Evolutionary conservation across 2,888 invertebrate species (phyloP), one percentile per base, ranked within the genome.

Genomic region (Eugnorisma glareosa): DNA sequence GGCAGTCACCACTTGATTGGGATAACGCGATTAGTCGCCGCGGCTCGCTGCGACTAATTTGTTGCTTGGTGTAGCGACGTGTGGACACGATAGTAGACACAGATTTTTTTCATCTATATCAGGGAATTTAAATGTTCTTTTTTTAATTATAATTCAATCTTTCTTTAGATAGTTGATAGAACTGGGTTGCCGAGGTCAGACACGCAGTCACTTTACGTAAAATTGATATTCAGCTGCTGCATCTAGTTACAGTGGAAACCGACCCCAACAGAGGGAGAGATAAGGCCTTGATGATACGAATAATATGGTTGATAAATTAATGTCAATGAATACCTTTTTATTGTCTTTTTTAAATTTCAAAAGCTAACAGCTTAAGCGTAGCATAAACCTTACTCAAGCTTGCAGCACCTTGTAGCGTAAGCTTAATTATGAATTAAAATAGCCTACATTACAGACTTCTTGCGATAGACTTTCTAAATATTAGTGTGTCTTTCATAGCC

Each of bases 11-110:
- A 86, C 82, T 84, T 87, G 86, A 88, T 90, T 89, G 86, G 72
- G 83, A 81, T 89, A 88, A 89, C 81, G 72, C 82, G 76, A 85
- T 90, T 89, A 90, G 84, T 81, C 79, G 84, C 81, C 81, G 86
- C 79, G 82, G 66, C 75, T 51, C 81, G 75, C 70, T 67, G 69
- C 73, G 80, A 88, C 83, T 88, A 89, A 89, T 89, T 89, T 84
- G 79, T 85, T 75, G 84, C 75, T 79, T 84, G 82, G 70, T 75
- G 68, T 73, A 59, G 75, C 72, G 64, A 71, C 83, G 83, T 84
- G 67, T 81, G 81, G 72, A 79, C 64, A 37, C 45, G 37, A 24
- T 15, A 18, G 8, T 21, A 31, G 40, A n/a, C 18, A 64, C 15
- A n/a, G 40, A 18, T 57, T 57, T 57, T 48, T 48, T 24, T 21